A percentile compares a stretch with the other conserved stretches of the same genome.
Conservation (phyloP, 1,140 invertebrate genomes). For the Drosophila pandora region DNA sequence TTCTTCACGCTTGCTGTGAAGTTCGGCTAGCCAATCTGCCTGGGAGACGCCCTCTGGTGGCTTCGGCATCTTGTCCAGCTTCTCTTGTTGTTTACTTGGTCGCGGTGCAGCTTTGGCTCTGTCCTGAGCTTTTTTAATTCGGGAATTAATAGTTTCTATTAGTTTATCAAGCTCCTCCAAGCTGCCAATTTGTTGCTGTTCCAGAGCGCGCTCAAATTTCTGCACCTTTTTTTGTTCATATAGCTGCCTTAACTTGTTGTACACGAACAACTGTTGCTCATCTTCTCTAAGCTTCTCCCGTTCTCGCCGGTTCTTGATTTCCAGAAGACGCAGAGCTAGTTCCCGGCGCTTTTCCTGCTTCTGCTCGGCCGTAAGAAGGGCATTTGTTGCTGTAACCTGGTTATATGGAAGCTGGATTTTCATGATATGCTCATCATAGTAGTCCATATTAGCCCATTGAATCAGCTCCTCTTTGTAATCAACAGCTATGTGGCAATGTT, state of each 20-base stretch:
- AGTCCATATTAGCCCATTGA: constrained; percentile 91
- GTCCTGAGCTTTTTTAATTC: constrained; percentile 88
- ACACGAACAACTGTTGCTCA: constrained; percentile 92
- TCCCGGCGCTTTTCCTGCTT: constrained; percentile 94
- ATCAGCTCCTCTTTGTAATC: constrained; percentile 92
- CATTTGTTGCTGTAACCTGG: constrained; percentile 67
- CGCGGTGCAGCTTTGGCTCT: constrained; percentile 33
- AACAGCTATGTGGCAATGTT: constrained; percentile 90
- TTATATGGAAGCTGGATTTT: constrained; percentile 93
- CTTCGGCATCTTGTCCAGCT: constrained; percentile 84
- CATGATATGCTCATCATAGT: constrained; percentile 93
- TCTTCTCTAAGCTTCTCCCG: constrained; percentile 92
- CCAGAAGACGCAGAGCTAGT: constrained; percentile 90
- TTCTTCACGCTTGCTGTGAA: constrained; percentile 87
- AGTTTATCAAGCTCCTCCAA: constrained; percentile 87
- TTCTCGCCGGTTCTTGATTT: constrained; percentile 93
- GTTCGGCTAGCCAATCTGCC: constrained; percentile 87
- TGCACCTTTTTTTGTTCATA: constrained; percentile 67
- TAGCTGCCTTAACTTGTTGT: constrained; percentile 86
- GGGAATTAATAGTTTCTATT: constrained; percentile 89
- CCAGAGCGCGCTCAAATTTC: constrained; percentile 85
- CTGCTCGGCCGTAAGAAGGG: constrained; percentile 89
- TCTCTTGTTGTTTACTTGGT: constrained; percentile 63
- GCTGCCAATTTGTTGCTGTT: constrained; percentile 86
- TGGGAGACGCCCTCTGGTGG: constrained; percentile 84